Conservation (phyloP, 2,888 invertebrate genomes). For the Drosophila niveifrons region DNA sequence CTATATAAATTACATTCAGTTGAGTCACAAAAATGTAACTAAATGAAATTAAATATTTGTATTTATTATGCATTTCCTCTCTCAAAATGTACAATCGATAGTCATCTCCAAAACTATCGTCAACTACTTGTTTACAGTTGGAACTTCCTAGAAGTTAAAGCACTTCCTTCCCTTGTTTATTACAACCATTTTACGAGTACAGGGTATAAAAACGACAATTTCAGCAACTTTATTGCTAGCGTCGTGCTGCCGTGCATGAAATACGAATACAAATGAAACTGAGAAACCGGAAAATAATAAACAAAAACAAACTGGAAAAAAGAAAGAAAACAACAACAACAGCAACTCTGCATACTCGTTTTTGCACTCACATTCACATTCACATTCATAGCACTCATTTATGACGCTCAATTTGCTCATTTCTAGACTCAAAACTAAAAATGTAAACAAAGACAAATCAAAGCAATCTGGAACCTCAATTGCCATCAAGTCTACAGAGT, state of each 20-base stretch:
- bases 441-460: constrained; percentile 38
- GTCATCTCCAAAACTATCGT: background rate
- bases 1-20: too few relatives aligned
- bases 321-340: background rate
- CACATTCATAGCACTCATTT: background rate
- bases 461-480: constrained; percentile 25
- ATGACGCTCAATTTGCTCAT: constrained; percentile 37
- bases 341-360: background rate
- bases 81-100: background rate
- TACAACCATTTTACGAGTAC: background rate
- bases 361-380: too few relatives aligned
- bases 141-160: background rate
- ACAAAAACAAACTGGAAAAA: constrained; percentile 2
- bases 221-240: constrained; percentile 8
- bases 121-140: background rate
- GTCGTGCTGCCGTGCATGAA: constrained; percentile 21
- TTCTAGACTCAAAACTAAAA: constrained; percentile 15
- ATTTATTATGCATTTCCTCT: background rate
- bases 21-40: too few relatives aligned
- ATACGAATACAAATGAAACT: constrained; percentile 25
- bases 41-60: too few relatives aligned
- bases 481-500: constrained; percentile 9
- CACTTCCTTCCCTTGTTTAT: background rate
- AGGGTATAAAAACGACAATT: constrained; percentile 21
- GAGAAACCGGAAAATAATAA: constrained; percentile 48